Evolutionary conservation across 2,797 vertebrate genomes (phyloP).

Genomic region (Crypturellus tataupa): DNA sequence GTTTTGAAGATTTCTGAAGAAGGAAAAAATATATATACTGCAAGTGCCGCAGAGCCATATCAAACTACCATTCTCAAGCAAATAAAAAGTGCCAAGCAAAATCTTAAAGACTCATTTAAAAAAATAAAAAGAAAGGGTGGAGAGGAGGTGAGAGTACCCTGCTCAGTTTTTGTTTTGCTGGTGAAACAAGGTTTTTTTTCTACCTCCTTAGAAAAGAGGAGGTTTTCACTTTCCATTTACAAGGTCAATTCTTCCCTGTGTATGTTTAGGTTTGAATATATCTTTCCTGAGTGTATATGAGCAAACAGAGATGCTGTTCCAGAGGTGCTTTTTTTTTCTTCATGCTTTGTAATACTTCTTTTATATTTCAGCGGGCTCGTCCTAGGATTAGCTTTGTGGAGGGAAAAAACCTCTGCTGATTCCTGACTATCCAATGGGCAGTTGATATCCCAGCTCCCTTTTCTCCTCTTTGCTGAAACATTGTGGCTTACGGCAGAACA

Average conservation of each 20-base stretch:
- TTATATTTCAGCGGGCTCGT: background rate
- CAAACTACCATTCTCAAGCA: no score
- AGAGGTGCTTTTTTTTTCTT: background rate
- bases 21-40: no score
- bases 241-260: background rate
- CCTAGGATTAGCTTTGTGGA: background rate
- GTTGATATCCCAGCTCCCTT: background rate
- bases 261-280: background rate
- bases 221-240: background rate
- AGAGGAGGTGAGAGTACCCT: background rate
- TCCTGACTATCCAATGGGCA: background rate
- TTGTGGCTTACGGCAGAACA: background rate
- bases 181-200: background rate
- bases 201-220: background rate
- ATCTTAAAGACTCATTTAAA: no score
- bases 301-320: background rate
- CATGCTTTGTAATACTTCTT: background rate
- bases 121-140: no score
- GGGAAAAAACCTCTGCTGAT: accelerated
- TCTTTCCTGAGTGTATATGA: background rate
- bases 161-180: background rate
- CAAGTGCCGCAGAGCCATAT: no score
- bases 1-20: no score
- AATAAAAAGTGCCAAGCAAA: no score
- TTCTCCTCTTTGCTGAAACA: background rate